Base-by-base conservation (phyloP, 2,113 vertebrate genomes). In the Festucalex cinctus region DNA sequence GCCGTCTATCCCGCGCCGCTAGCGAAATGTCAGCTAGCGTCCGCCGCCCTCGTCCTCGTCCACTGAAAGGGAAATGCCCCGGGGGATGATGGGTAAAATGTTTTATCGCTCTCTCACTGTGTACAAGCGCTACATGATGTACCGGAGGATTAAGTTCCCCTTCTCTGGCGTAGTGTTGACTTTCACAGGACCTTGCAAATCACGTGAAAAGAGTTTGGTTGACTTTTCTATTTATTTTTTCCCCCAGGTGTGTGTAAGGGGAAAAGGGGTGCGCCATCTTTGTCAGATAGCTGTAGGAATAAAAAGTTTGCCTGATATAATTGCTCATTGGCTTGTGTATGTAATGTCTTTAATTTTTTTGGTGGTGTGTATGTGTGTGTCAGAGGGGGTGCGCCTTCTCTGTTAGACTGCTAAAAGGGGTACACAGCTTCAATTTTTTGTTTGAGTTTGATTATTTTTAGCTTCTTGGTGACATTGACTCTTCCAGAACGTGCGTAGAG, bases 1-100 rank as follows among this genome's bases (percentile, higher is more conserved):
- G 39, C 77, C 83, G 85, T 89, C 83, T 86, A 85, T 90, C 26
- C 14, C 28, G 13, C 54, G 82, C 83, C 62, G 77, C 84, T 76
- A 64, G 80, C 81, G 88, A 85, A 85, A 90, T 87, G 79, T 89
- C 87, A 90, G 85, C 76, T 86, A 83, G 80, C 75, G 77, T 86
- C 85, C 84, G 70, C 69, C 83, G 78, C 81, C 82, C 84, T 81
- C 83, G 83, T 80, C 83, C 78, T 81, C 76, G 64, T 74, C 78
- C 64, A 83, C 87, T 91, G 83, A 88, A 70, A 65, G 59, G 65
- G 78, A 17, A 57, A 82, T 63, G 79, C 84, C 81, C 83, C 22
- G 71, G 84, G 83, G 86, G 83, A 63, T 76, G 13, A 59, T 70
- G 68, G 70, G 26, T 67, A 77, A 57, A 82, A 85, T 84, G 83